Conservation (phyloP, 1,140 invertebrate species). For the Papilio polyxenes region DNA sequence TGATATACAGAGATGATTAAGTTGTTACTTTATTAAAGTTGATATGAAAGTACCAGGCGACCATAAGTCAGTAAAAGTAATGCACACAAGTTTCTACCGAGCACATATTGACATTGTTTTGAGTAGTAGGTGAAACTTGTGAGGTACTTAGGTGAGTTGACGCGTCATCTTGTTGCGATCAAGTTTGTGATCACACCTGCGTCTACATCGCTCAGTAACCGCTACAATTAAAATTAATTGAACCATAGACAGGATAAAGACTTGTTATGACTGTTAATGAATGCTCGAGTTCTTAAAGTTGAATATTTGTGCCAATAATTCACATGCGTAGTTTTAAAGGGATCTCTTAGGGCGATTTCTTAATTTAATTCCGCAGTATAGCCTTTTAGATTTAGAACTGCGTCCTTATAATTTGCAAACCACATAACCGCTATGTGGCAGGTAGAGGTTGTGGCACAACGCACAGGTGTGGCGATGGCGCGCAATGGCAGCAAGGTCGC, state of each 20-base stretch:
- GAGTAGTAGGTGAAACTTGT: conserved; percentile 52
- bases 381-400: background rate
- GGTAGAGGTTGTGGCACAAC: background rate
- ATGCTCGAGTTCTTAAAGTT: background rate
- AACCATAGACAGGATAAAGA: conserved; percentile 42
- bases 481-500: conserved; percentile 3
- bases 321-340: background rate
- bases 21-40: background rate
- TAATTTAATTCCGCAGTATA: background rate
- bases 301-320: too few species aligned
- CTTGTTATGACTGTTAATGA: conserved; percentile 41
- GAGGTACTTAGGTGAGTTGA: conserved; percentile 44
- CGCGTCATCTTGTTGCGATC: conserved; percentile 54
- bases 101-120: conserved; percentile 33
- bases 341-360: background rate
- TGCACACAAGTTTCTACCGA: conserved; percentile 15
- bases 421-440: background rate
- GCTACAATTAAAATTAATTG: conserved; percentile 13
- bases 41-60: conserved; percentile 34
- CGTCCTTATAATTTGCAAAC: background rate
- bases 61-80: conserved; percentile 11
- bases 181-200: background rate
- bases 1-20: too few species aligned
- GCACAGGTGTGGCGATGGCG: background rate
- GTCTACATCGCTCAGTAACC: conserved; percentile 36